Evolutionary conservation across 2,888 invertebrate species (phyloP).

Genomic region (Microlaimidae sp.): DNA sequence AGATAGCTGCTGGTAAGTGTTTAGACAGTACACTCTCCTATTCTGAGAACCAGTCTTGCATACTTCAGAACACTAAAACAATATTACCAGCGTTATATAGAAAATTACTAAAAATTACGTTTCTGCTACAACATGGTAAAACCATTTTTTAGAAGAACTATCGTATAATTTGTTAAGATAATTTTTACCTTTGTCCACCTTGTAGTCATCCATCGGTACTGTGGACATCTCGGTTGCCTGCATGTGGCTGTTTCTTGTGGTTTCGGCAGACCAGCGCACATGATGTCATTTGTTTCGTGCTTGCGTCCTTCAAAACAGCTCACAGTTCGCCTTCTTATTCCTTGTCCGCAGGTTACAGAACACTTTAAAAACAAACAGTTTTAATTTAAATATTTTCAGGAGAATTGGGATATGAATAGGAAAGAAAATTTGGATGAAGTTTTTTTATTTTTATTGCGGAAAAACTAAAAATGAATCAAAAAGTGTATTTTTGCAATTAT

Average conservation of each 20-base stretch:
- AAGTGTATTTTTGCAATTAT: too few relatives aligned
- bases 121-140: background rate
- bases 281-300: constrained; percentile 18
- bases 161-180: background rate
- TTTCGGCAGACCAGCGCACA: constrained; percentile 1
- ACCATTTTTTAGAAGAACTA: background rate
- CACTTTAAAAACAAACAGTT: constrained; percentile 17
- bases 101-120: background rate
- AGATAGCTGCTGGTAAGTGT: constrained; percentile 19
- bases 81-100: background rate
- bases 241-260: constrained; percentile 1
- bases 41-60: constrained; percentile 37
- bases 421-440: too few relatives aligned
- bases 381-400: too few relatives aligned
- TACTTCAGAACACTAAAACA: constrained; percentile 36
- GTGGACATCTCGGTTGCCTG: constrained; percentile 1
- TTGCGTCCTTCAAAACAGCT: constrained; percentile 20
- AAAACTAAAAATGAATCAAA: too few relatives aligned
- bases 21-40: constrained; percentile 37
- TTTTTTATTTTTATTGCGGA: too few relatives aligned
- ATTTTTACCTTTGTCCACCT: constrained; percentile 31
- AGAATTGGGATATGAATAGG: too few relatives aligned
- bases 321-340: constrained; percentile 22
- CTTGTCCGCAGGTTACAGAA: constrained; percentile 27
- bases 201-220: constrained; percentile 4